phyloP scores from a whole-genome alignment of 2,888 invertebrate species.

The Ctena decussata region DNA sequence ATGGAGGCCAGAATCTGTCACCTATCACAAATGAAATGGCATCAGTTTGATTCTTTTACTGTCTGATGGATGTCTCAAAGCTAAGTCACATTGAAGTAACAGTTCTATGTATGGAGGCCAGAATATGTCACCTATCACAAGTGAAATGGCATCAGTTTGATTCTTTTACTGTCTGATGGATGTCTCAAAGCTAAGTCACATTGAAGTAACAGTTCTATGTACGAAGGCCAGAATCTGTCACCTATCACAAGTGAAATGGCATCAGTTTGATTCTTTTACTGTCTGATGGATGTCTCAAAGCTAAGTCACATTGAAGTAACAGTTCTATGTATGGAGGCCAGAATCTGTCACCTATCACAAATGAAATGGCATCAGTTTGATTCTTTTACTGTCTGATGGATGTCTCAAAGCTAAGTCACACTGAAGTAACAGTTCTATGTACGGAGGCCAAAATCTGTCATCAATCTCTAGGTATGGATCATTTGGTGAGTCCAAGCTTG shows the following conservation, averaged over 20 bases:
- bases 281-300: constrained; percentile 70
- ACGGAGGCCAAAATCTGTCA: constrained; percentile 77
- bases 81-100: constrained; percentile 74
- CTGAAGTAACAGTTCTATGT: constrained; percentile 76
- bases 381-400: constrained; percentile 66
- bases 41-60: constrained; percentile 71
- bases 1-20: constrained; percentile 77
- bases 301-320: constrained; percentile 74
- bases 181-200: constrained; percentile 74
- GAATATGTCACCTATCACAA: constrained; percentile 67
- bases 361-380: constrained; percentile 78
- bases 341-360: constrained; percentile 50
- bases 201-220: constrained; percentile 76
- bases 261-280: constrained; percentile 71
- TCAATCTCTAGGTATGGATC: constrained; percentile 75
- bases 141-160: constrained; percentile 78
- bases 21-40: constrained; percentile 75
- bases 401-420: constrained; percentile 74
- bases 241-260: constrained; percentile 75
- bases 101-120: constrained; percentile 82
- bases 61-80: constrained; percentile 70
- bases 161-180: constrained; percentile 66
- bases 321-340: constrained; percentile 64
- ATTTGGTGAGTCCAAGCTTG: constrained; percentile 74
- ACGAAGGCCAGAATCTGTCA: constrained; percentile 77